phyloP scores from a whole-genome alignment of 2,113 vertebrate species.

The Varanus salvator region DNA sequence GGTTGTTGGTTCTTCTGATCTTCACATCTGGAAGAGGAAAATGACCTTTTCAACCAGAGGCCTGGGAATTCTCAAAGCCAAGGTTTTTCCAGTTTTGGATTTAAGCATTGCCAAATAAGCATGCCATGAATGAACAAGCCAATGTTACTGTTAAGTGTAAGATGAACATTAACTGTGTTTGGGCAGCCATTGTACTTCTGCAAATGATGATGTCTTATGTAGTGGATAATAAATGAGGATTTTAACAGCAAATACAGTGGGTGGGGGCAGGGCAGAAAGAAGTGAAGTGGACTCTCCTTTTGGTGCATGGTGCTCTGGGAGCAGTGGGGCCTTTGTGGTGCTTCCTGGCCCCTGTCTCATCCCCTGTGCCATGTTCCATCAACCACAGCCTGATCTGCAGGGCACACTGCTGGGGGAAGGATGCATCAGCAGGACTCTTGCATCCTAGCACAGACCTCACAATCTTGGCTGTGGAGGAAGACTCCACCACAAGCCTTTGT shows the following conservation, averaged over 20 bases:
- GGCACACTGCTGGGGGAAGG: neutral
- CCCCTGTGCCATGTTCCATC: neutral
- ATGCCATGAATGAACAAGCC: neutral
- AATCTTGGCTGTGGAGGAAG: neutral
- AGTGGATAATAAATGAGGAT: neutral
- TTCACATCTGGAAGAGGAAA: neutral
- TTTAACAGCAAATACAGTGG: neutral
- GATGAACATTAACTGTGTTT: no score
- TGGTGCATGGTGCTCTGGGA: neutral
- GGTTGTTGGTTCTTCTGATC: neutral
- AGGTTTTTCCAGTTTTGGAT: slow-evolving; percentile 6
- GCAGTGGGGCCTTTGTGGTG: neutral
- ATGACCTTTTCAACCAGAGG: neutral
- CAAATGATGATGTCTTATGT: neutral
- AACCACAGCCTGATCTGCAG: neutral
- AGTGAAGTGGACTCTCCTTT: neutral
- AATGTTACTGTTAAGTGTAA: neutral
- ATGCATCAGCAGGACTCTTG: neutral
- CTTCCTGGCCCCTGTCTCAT: neutral
- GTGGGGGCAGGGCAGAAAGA: neutral
- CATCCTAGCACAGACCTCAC: neutral
- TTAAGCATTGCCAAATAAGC: slow-evolving; percentile 58
- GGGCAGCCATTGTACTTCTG: no score
- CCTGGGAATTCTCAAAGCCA: neutral
- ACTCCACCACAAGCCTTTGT: neutral